Conservation (phyloP, 2,113 vertebrate genomes). For the Mystacornis crossleyi region DNA sequence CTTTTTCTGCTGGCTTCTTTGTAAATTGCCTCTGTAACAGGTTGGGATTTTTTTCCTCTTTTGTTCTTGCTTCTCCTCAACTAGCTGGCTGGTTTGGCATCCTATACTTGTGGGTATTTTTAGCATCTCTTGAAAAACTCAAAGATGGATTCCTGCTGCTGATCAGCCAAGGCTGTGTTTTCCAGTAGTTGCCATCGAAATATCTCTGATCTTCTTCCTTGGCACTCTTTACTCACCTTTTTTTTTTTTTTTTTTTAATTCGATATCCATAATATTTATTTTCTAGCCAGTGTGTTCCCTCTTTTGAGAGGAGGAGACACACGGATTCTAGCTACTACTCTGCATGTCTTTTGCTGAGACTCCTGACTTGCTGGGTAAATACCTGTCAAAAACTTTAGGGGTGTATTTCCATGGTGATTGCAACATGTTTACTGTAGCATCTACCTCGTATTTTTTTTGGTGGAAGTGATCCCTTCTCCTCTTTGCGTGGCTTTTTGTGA, state of each 20-base stretch:
- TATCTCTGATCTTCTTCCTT: not conserved
- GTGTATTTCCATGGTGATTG: slow-evolving; percentile 42
- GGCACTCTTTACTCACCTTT: not conserved
- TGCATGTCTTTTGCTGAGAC: not conserved
- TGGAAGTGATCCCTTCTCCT: slow-evolving; percentile 1
- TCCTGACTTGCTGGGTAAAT: slow-evolving; percentile 9
- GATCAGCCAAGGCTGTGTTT: not conserved
- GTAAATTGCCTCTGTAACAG: not conserved
- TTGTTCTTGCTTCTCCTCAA: slow-evolving; percentile 7
- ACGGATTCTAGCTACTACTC: not conserved
- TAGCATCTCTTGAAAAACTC: slow-evolving; percentile 32
- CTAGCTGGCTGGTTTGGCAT: slow-evolving; percentile 18
- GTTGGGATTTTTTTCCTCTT: not conserved
- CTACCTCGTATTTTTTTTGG: slow-evolving; percentile 28
- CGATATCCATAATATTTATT: not conserved
- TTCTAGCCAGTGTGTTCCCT: not conserved
- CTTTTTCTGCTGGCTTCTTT: not conserved
- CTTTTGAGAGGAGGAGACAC: not conserved
- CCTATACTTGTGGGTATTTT: slow-evolving; percentile 4
- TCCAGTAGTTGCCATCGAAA: not conserved
- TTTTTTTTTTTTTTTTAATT: not conserved
- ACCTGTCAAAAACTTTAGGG: slow-evolving; percentile 10
- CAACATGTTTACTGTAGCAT: slow-evolving; percentile 33
- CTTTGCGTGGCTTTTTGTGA: not conserved
- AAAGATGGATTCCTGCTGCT: slow-evolving; percentile 28